Evolutionary conservation across 2,797 vertebrate species (phyloP), one percentile per base, ranked within the genome.

Genomic region (Silurus aristotelis): DNA sequence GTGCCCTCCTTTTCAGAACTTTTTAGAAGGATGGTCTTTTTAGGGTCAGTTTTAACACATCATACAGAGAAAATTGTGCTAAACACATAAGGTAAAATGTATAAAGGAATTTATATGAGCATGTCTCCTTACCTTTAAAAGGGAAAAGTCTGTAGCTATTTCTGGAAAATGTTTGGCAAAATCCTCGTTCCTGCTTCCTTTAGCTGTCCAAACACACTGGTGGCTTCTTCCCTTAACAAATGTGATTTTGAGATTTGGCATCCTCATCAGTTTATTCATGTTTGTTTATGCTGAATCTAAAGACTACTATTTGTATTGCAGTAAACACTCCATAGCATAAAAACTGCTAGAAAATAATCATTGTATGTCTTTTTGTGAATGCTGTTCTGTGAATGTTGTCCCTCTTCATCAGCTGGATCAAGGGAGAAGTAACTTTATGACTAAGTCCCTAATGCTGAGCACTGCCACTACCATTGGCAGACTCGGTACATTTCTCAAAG

Each of bases 401-500:
- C 48, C 2, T 14, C 20, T 5, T 55, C 14, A 55, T 75, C 72
- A 75, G 48, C 13, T 75, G 22, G 5, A 15, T 75, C 14, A 72
- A 13, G n/a, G 48, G 48, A 43, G 70, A 86, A 80, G 80, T 31
- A 68, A 43, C 86, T 80, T 55, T 6, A 55, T 38, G 80, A 38
- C 76, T 85, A 84, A 83, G 63, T 64, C 31, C 66, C 76, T 75
- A 64, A 84, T 79, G 60, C 58, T 13, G 84, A 27, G 46, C 25
- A 87, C 84, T 89, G 83, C 61, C 38, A 20, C 17, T 13, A 22
- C 2, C 46, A 0, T 1, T 84, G 79, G 82, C 20, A 85, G 78
- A 84, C 48, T 10, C n/a, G 87, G 79, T 0, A 56, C 60, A 87
- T 89, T 89, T 84, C 84, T 89, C 83, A 87, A 87, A 52, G 81